Conservation (phyloP, 1,140 invertebrate species). For the Aphelinus certus region DNA sequence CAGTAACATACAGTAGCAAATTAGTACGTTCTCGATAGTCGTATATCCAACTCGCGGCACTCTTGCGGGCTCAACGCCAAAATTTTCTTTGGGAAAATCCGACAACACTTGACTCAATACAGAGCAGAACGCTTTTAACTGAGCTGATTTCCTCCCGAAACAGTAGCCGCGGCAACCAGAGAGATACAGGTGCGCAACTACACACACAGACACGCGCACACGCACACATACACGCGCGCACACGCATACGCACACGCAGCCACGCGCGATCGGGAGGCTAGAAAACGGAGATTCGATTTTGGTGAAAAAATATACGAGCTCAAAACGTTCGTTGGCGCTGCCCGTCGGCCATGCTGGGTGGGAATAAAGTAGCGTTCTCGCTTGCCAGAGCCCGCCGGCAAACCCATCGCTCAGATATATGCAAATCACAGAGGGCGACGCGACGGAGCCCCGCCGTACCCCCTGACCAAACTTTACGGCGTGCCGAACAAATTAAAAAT, state of each 20-base stretch:
- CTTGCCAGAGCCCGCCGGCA: not conserved
- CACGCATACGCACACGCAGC: not conserved
- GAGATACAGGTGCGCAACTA: too few relatives aligned
- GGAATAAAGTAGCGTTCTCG: slow-evolving; percentile 11
- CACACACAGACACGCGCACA: not conserved
- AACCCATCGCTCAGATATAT: slow-evolving; percentile 16
- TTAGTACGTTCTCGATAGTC: too few relatives aligned
- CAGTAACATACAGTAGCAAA: too few relatives aligned
- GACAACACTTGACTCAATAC: too few relatives aligned
- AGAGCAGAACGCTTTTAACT: too few relatives aligned
- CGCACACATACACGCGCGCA: not conserved
- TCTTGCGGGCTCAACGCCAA: too few relatives aligned
- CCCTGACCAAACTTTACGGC: slow-evolving; percentile 12
- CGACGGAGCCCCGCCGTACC: not conserved
- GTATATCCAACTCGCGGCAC: too few relatives aligned
- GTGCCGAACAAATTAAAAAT: slow-evolving; percentile 33
- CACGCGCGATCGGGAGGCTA: too few relatives aligned
- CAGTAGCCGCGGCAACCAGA: too few relatives aligned
- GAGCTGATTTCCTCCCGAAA: too few relatives aligned
- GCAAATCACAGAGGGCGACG: not conserved
- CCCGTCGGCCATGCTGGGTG: not conserved
- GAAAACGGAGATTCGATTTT: slow-evolving; percentile 25
- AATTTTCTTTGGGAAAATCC: too few relatives aligned
- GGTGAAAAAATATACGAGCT: slow-evolving; percentile 21
- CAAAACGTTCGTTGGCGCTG: slow-evolving; percentile 5